Conservation (phyloP, 2,113 vertebrate species). For the Cyprinus carpio region DNA sequence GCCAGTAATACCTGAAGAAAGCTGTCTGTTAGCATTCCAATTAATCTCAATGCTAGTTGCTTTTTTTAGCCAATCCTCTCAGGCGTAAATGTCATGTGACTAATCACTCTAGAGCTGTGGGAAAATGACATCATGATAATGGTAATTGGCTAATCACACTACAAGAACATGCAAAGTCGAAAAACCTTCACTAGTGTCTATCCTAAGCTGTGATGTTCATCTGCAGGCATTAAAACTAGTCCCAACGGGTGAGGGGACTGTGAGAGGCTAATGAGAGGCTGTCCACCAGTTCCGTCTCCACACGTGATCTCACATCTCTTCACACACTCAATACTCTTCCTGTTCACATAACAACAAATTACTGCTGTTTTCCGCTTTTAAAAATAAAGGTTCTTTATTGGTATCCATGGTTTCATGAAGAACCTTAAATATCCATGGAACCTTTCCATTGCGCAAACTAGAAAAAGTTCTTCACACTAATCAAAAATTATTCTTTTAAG, state of each 20-base stretch:
- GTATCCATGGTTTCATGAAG: not conserved
- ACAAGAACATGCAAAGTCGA: not conserved
- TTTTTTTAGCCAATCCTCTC: not conserved
- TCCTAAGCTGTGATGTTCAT: not conserved
- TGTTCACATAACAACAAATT: not conserved
- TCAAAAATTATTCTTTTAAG: no score
- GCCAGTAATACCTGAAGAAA: not conserved
- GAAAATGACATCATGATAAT: not conserved
- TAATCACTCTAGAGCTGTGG: not conserved
- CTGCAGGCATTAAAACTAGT: not conserved
- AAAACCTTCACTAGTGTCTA: not conserved
- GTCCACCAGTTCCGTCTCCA: not conserved
- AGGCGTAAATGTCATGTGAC: not conserved
- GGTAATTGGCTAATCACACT: no score
- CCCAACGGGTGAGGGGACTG: not conserved
- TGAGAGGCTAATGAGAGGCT: not conserved
- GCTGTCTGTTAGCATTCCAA: not conserved
- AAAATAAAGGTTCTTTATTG: not conserved
- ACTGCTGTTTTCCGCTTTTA: not conserved
- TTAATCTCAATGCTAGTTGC: not conserved
- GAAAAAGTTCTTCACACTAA: no score
- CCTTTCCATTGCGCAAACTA: no score
- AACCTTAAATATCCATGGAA: no score
- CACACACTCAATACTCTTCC: not conserved
- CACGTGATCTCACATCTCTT: not conserved